Conservation (phyloP, 2,797 vertebrate species). For the Nothura maculosa region DNA sequence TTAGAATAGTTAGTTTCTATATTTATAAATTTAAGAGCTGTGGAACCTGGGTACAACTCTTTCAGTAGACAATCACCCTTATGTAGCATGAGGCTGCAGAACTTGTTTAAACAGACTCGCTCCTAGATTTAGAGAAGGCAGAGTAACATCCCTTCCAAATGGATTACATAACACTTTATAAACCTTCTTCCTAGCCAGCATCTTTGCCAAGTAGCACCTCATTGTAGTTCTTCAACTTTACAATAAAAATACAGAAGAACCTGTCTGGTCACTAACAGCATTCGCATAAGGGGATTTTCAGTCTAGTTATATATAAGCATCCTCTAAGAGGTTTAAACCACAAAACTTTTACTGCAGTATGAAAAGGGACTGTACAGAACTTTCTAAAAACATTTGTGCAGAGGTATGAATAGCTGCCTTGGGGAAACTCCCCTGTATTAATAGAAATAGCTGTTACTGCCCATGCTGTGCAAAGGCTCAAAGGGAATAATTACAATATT, state of each 20-base stretch:
- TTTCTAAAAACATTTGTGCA: constrained; percentile 61
- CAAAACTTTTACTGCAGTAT: constrained; percentile 58
- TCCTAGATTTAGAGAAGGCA: constrained; percentile 14
- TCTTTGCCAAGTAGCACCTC: constrained; percentile 42
- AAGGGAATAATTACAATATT: constrained; percentile 40
- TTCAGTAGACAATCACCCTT: background rate
- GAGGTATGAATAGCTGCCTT: constrained; percentile 44
- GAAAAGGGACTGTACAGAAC: constrained; percentile 24
- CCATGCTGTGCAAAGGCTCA: background rate
- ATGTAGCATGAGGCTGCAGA: background rate
- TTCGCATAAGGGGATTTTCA: constrained; percentile 50
- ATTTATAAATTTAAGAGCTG: no score
- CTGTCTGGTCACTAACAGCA: background rate
- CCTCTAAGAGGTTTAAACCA: constrained; percentile 65
- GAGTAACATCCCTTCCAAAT: background rate
- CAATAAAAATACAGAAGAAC: constrained; percentile 36
- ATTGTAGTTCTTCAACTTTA: background rate
- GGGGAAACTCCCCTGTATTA: constrained; percentile 70
- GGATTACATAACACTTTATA: constrained; percentile 18
- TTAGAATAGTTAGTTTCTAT: background rate
- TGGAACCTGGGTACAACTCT: no score
- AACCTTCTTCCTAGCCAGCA: constrained; percentile 15
- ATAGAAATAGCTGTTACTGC: constrained; percentile 53
- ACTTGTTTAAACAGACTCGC: background rate
- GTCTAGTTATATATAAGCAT: constrained; percentile 48